Base-by-base conservation (phyloP, 2,797 vertebrate genomes). In the Spinus olivaceus region DNA sequence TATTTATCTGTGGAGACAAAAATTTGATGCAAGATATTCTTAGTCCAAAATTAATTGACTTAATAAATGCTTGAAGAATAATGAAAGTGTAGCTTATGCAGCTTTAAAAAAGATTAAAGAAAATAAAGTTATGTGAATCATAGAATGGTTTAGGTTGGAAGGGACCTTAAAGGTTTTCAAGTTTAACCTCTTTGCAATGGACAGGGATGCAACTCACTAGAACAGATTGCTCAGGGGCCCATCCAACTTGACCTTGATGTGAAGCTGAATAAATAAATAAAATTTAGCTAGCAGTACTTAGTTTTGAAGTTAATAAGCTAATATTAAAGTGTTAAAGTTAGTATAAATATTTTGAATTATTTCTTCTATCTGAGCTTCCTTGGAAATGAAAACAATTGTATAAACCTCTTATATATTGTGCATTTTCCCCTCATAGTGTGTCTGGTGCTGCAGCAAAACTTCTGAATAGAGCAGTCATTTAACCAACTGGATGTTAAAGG, bases 231-330 rank as follows among this genome's bases (percentile, higher is more conserved):
- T 37, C 23, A 54, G 28, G 5, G 35, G 8, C 8, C 30, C 21
- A 35, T 53, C 39, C 53, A 60, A 16, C 30, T 47, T 61, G 63
- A 32, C n/a, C 57, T 64, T 46, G 28, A 50, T 66, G 42, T 17
- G 23, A 89, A 95, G 60, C 56, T 57, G 47, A 86, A 78, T 42
- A 78, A 92, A 89, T 54, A 92, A 92, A 71, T 73, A 57, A 86
- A 96, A 94, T 88, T 19, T 16, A 91, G 44, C 12, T 18, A 76
- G 12, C 11, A 63, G 5, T 32, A n/a, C 33, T 71, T 66, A 44
- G 47, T 41, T 86, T n/a, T 20, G 14, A 51, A 32, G 4, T 81
- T 67, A 64, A 73, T n/a, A 71, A 67, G 8, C 6, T 54, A 5
- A 33, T 64, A 60, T 25, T 23, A 10, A 44, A n/a, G 30, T 33